A percentile compares a stretch with the other conserved stretches of the same genome.
Evolutionary conservation across 2,888 invertebrate species (phyloP).

Genomic region (Andrena haemorrhoa): DNA sequence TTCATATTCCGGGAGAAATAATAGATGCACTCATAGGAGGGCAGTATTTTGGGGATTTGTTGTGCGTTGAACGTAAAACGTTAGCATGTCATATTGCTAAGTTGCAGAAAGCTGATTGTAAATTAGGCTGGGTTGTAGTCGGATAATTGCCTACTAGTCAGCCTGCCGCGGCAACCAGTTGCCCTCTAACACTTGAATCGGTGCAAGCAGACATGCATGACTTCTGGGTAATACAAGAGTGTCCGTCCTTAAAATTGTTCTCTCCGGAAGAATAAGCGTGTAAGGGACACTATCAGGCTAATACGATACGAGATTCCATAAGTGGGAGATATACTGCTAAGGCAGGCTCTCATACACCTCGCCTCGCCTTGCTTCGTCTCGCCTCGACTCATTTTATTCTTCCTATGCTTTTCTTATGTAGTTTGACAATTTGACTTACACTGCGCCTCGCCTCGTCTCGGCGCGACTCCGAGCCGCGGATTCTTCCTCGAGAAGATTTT

Average conservation of each 20-base stretch:
- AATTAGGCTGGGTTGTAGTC: neutral
- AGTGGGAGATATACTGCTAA: neutral
- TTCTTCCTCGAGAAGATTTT: too few species aligned
- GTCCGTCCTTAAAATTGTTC: neutral
- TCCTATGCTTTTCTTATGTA: too few species aligned
- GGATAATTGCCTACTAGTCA: neutral
- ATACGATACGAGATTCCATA: neutral
- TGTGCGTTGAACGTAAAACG: neutral
- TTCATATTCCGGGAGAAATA: neutral
- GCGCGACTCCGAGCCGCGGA: too few species aligned
- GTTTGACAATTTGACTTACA: too few species aligned
- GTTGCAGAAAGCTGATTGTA: neutral
- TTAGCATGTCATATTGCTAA: neutral
- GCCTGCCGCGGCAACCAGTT: neutral
- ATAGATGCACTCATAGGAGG: neutral
- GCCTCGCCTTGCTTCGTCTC: too few species aligned
- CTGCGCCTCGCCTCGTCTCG: too few species aligned
- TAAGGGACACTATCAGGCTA: neutral
- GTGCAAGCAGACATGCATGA: neutral
- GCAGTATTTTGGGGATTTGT: constrained; percentile 5
- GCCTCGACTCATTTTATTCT: too few species aligned
- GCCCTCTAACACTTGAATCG: neutral
- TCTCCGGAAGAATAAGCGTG: constrained; percentile 2
- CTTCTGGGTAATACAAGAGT: constrained; percentile 11
- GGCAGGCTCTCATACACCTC: too few species aligned